Evolutionary conservation across 1,140 invertebrate genomes (phyloP), one percentile per base, ranked within the genome.

Genomic region (Lepidurus arcticus): DNA sequence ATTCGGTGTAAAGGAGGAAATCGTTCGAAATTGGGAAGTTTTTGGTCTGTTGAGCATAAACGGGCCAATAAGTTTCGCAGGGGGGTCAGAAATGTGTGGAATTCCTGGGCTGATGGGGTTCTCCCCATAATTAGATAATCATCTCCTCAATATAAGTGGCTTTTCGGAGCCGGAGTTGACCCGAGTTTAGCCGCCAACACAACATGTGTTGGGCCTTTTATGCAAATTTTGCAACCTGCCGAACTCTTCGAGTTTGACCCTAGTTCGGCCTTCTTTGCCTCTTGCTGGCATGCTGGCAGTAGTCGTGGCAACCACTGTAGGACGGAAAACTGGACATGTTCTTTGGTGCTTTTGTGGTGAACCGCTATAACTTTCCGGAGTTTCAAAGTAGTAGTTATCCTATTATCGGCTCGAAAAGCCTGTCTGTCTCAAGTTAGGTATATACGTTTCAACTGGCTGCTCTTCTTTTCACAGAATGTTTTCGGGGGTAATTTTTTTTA

Each of bases 101-200:
- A 65, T 65, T 65, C n/a, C 21, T 65, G 53, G 53, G 53, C 16
- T 65, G 53, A 65, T 65, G 53, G 21, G 53, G 16, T 65, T 9
- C 53, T 65, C 53, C 53, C 53, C 53, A 16, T 65, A 65, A 65
- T 65, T 65, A 65, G 53, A 65, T 65, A 65, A 65, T 65, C 53
- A 65, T 65, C 53, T 65, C 21, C 53, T 65, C 53, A 21, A 65
- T 65, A 65, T n/a, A 21, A n/a, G 53, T n/a, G 53, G 53, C 53
- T 65, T 65, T 65, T 65, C 53, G 53, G 53, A 16, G n/a, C 53
- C 53, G 16, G 21, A 21, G 16, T 65, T 65, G 53, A 65, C 53
- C 53, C 53, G 53, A 13, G 53, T 65, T 65, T 65, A n/a, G 53
- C 53, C 53, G 53, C 53, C 53, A 9, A 16, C 16, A 65, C 53